Percentiles rank a stretch among this genome's conserved stretches.
Conservation (phyloP, 2,888 invertebrate genomes). For the Morinoia aosen region DNA sequence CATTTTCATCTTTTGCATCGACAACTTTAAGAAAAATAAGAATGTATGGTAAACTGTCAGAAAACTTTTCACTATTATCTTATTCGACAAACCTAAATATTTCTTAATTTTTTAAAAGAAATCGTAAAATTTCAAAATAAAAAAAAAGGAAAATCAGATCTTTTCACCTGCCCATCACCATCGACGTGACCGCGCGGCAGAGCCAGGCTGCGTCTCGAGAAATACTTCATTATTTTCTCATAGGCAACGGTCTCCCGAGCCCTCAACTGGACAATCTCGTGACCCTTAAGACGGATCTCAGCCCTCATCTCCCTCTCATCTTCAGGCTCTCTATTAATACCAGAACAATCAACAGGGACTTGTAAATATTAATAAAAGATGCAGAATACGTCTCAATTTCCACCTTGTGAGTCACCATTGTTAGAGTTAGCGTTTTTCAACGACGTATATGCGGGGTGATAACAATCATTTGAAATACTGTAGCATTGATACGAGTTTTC, state of each 20-base stretch:
- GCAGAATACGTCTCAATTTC: not conserved
- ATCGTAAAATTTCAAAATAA: not conserved
- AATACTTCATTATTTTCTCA: conserved; percentile 31
- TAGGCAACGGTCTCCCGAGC: not conserved
- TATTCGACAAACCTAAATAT: too few relatives aligned
- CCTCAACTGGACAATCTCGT: not conserved
- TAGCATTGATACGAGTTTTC: not conserved
- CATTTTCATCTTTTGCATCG: too few relatives aligned
- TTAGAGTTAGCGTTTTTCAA: not conserved
- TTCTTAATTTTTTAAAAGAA: not conserved
- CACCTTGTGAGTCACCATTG: not conserved
- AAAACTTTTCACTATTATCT: too few relatives aligned
- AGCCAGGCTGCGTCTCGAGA: not conserved
- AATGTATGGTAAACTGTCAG: too few relatives aligned
- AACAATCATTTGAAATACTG: not conserved
- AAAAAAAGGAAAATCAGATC: not conserved
- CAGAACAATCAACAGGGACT: not conserved
- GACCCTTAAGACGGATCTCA: conserved; percentile 6
- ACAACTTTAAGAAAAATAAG: too few relatives aligned
- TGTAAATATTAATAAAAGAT: not conserved
- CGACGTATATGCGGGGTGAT: not conserved
- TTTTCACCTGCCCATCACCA: too few relatives aligned
- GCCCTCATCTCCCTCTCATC: conserved; percentile 19
- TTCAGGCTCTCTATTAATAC: not conserved
- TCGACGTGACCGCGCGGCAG: not conserved